A percentile compares a stretch with the other conserved stretches of the same genome.
These are phyloP conservation scores for Orycteropus afer DNA, from an alignment of 2,113 vertebrate species.

Conservation along the genomic window DNA sequence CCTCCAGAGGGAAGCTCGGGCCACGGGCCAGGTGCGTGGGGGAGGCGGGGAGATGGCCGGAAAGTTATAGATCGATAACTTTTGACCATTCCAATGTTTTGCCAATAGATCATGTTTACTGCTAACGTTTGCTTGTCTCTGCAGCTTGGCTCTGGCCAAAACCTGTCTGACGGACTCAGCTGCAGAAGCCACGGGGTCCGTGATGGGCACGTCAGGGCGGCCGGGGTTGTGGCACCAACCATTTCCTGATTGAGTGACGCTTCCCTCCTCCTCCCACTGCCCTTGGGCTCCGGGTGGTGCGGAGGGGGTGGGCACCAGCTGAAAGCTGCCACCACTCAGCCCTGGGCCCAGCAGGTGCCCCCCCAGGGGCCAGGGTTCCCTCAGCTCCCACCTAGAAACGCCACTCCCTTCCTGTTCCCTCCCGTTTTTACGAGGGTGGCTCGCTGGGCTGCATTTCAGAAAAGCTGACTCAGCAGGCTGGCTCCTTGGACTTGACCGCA, in stretches of 20 bases:
- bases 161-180: background rate
- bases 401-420: background rate
- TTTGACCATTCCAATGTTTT: slow-evolving; percentile 49
- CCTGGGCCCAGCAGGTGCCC: fast-evolving
- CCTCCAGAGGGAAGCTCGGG: slow-evolving; percentile 35
- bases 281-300: background rate
- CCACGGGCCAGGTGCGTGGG: slow-evolving; percentile 59
- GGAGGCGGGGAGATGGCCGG: slow-evolving; percentile 68
- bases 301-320: no score
- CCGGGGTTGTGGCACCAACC: fast-evolving
- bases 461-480: slow-evolving; percentile 78
- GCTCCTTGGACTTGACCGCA: background rate
- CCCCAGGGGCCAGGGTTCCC: no score
- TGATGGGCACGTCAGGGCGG: fast-evolving
- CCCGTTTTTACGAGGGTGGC: slow-evolving; percentile 68
- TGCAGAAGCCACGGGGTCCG: fast-evolving
- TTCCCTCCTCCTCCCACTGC: background rate
- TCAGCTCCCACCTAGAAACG: slow-evolving; percentile 28
- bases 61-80: slow-evolving; percentile 79
- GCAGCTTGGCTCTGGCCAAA: background rate
- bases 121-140: slow-evolving; percentile 22
- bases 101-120: slow-evolving; percentile 63
- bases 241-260: no score
- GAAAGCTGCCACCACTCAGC: no score
- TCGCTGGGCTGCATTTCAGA: background rate